These are phyloP conservation scores for Poecilia gillii DNA, from an alignment of 2,797 vertebrate genomes.

Conservation along the genomic window DNA sequence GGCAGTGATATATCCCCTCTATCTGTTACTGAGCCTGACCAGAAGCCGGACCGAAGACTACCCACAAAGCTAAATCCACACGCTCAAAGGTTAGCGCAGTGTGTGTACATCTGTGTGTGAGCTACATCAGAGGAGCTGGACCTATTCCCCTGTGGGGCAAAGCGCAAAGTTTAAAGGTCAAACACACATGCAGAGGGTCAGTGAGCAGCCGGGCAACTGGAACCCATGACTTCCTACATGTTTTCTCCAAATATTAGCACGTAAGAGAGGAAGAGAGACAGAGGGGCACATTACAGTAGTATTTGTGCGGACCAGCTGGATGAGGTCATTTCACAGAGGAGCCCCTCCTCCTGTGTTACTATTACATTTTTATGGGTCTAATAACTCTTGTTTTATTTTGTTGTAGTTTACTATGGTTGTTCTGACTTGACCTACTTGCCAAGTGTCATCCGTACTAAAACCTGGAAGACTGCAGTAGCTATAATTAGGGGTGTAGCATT, in stretches of 20 bases:
- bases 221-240: conserved; percentile 69
- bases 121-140: conserved; percentile 39
- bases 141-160: conserved; percentile 73
- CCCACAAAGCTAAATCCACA: conserved; percentile 43
- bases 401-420: neutral
- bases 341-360: conserved; percentile 2
- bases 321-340: conserved; percentile 3
- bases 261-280: neutral
- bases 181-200: conserved; percentile 83
- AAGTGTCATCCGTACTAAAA: neutral
- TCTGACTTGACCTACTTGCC: conserved; percentile 6
- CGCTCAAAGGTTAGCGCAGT: conserved; percentile 66
- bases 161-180: conserved; percentile 85
- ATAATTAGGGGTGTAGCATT: neutral
- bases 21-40: conserved; percentile 66
- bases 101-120: conserved; percentile 32
- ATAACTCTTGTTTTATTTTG: conserved; percentile 7
- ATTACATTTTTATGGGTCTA: conserved; percentile 1
- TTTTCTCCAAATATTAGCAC: conserved; percentile 4
- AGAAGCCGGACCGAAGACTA: conserved; percentile 52
- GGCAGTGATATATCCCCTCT: conserved; percentile 71
- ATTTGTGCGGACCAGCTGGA: neutral
- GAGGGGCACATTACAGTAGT: neutral
- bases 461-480: conserved; percentile 2
- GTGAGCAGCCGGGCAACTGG: conserved; percentile 79